These are phyloP conservation scores for Pollachius pollachius DNA, from an alignment of 2,113 vertebrate genomes.

Conservation along the genomic window DNA sequence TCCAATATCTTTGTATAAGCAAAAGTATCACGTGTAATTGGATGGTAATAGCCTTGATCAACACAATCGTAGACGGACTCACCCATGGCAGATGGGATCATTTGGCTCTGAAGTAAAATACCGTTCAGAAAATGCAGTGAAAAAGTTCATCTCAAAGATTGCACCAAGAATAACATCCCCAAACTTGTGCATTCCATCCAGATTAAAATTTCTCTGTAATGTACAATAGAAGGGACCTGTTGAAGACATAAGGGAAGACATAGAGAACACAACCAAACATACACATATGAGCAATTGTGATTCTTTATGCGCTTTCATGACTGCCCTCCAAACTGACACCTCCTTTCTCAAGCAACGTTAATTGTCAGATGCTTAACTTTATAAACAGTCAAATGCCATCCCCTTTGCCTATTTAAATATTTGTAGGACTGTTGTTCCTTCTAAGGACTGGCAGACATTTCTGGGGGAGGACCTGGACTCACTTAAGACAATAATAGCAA, in stretches of 20 bases:
- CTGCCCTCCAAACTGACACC: background rate
- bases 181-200: conserved; percentile 37
- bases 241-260: background rate
- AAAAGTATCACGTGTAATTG: background rate
- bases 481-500: too few relatives aligned
- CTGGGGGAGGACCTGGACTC: too few relatives aligned
- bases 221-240: conserved; percentile 16
- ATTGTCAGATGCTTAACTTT: background rate
- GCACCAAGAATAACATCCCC: conserved; percentile 52
- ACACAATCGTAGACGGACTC: background rate
- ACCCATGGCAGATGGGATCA: background rate
- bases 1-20: background rate
- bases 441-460: too few relatives aligned
- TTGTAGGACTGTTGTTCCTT: too few relatives aligned
- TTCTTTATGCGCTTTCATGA: background rate
- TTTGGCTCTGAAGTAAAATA: background rate
- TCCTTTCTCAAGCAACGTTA: background rate
- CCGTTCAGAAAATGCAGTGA: conserved; percentile 34
- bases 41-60: background rate
- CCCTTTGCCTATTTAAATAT: too few relatives aligned
- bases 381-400: background rate
- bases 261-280: background rate
- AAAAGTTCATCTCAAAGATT: conserved; percentile 48
- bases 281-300: background rate
- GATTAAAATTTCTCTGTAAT: conserved; percentile 31